phyloP scores from a whole-genome alignment of 2,888 invertebrate species.

The Galerucella pusilla region DNA sequence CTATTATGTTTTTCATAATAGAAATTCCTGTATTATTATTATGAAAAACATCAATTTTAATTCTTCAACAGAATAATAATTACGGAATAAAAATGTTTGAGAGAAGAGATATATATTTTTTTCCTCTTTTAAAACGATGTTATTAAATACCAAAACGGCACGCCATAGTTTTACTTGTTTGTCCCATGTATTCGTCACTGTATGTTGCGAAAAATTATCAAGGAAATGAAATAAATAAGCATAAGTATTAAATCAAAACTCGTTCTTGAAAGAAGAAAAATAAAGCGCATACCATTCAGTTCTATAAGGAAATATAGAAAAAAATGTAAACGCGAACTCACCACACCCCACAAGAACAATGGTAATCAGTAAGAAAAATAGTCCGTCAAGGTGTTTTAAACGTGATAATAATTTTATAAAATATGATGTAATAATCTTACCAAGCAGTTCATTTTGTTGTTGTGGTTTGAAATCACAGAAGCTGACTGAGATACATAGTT shows the following conservation, averaged over 20 bases:
- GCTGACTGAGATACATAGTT: constrained; percentile 21
- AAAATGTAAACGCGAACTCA: not conserved
- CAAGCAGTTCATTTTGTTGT: constrained; percentile 31
- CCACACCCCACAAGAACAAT: constrained; percentile 7
- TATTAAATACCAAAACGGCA: too few relatives aligned
- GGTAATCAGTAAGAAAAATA: not conserved
- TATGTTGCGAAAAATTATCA: too few relatives aligned
- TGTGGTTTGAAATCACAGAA: constrained; percentile 24
- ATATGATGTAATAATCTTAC: constrained; percentile 28
- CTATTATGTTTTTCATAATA: too few relatives aligned
- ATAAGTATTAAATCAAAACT: not conserved
- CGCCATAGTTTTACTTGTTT: too few relatives aligned
- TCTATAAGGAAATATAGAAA: not conserved
- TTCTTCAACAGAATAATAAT: too few relatives aligned
- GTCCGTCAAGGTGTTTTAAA: constrained; percentile 2
- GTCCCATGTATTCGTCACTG: too few relatives aligned
- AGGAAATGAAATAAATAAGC: not conserved
- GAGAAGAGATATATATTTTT: too few relatives aligned
- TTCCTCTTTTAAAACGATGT: too few relatives aligned
- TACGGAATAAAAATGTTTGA: too few relatives aligned
- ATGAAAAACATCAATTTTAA: too few relatives aligned
- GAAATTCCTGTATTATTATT: too few relatives aligned
- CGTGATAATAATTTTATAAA: constrained; percentile 13
- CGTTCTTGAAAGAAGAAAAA: not conserved
- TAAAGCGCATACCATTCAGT: not conserved